A percentile compares a stretch with the other conserved stretches of the same genome.
Conservation (phyloP, 1,140 invertebrate species). For the Drosophila tani region DNA sequence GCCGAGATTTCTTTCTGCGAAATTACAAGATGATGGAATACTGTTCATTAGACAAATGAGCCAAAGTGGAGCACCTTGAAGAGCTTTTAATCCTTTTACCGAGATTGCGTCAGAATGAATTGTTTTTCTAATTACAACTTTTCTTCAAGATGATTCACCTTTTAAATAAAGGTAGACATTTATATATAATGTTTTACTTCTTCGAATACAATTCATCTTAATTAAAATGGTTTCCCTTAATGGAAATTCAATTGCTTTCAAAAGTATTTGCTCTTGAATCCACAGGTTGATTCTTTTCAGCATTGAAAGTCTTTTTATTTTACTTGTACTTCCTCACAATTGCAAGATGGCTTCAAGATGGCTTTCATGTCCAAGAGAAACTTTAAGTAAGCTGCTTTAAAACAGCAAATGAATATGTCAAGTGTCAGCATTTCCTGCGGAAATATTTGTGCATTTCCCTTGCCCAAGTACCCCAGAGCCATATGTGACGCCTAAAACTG, state of each 20-base stretch:
- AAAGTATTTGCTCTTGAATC: too few species aligned
- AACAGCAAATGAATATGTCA: neutral
- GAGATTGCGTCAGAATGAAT: slow-evolving; percentile 10
- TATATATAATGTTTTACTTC: too few species aligned
- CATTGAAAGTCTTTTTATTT: neutral
- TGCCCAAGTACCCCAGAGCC: neutral
- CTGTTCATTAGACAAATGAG: slow-evolving; percentile 46
- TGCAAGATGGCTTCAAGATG: neutral
- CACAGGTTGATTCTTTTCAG: neutral
- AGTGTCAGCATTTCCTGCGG: slow-evolving; percentile 15
- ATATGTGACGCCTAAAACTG: slow-evolving; percentile 3
- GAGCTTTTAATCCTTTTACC: slow-evolving; percentile 14
- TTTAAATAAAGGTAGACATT: neutral
- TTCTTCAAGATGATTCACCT: neutral
- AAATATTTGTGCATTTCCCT: slow-evolving; percentile 27
- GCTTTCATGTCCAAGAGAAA: too few species aligned
- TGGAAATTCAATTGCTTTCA: neutral
- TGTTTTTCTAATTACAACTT: neutral
- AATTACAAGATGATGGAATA: slow-evolving; percentile 33
- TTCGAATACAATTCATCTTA: too few species aligned
- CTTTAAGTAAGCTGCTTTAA: neutral
- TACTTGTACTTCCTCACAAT: neutral
- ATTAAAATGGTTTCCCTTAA: too few species aligned
- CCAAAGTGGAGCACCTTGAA: slow-evolving; percentile 28
- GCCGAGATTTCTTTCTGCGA: neutral